Base-by-base conservation (phyloP, 2,797 vertebrate species). In the Cyclopterus lumpus region DNA sequence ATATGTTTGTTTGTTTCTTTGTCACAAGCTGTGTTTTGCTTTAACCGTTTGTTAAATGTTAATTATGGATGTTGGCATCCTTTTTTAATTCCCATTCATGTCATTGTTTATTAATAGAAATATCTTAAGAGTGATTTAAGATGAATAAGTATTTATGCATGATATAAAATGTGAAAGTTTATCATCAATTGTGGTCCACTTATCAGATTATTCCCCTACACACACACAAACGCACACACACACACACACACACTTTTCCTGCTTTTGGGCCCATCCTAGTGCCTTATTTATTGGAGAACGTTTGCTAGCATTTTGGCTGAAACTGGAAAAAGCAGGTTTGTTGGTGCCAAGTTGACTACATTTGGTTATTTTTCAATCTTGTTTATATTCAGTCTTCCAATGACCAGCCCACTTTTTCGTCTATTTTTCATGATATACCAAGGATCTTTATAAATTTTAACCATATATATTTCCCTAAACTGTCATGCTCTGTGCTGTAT, bases 401-500 rank as follows among this genome's bases (percentile, higher is more conserved):
- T 53, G 51, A 53, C 24, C 72, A 67, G 69, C 48, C 60, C 62
- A 61, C 63, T 70, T 72, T 66, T 72, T 53, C 38, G 65, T 70
- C 65, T 63, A 1, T 81, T 59, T 82, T 71, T 76, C 63, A 75
- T 77, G 62, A 75, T 86, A 84, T 92, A 83, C 67, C 68, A 64
- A 86, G 75, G 77, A 78, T 77, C 57, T 83, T 60, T 91, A 71
- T 75, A 80, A 66, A 70, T 92, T 84, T 90, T 62, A 89, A 83
- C 59, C 81, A 83, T 51, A 81, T 89, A 74, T 89, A 74, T 85
- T 88, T 90, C 77, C 81, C 82, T 89, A 84, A 77, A 70, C 83
- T 85, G 72, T 93, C 87, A 93, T 89, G 91, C 93, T 94, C 93
- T 96, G 79, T 91, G 93, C 91, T 96, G 94, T 96, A 94, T 95